Evolutionary conservation across 2,113 vertebrate species (phyloP).

Genomic region (Aphyosemion australe): DNA sequence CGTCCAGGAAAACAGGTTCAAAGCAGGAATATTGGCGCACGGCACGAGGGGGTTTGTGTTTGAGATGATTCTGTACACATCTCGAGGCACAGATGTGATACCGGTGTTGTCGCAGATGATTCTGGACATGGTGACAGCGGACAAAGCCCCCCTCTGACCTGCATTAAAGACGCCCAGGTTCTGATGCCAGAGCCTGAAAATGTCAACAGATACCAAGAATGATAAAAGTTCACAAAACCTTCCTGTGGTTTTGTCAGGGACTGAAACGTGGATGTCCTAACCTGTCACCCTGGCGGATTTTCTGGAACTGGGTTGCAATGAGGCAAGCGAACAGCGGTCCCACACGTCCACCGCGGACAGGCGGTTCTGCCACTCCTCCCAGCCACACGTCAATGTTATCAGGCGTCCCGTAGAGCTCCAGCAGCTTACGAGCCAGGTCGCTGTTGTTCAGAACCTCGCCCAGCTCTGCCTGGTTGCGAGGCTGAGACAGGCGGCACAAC

Average conservation of each 20-base stretch:
- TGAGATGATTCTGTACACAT: slow-evolving; percentile 49
- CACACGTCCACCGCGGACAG: slow-evolving; percentile 79
- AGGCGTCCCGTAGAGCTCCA: slow-evolving; percentile 72
- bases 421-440: slow-evolving; percentile 60
- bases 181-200: slow-evolving; percentile 77
- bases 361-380: slow-evolving; percentile 79
- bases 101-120: slow-evolving; percentile 82
- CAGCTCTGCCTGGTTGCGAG: slow-evolving; percentile 62
- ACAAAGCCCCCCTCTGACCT: slow-evolving; percentile 55
- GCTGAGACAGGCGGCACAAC: slow-evolving; percentile 76
- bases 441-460: slow-evolving; percentile 64
- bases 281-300: slow-evolving; percentile 78
- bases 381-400: slow-evolving; percentile 81
- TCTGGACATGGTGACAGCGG: slow-evolving; percentile 40
- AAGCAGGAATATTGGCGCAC: slow-evolving; percentile 35
- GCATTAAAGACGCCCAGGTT: slow-evolving; percentile 67
- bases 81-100: slow-evolving; percentile 43
- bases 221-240: not conserved
- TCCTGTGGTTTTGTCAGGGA: not conserved
- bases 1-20: slow-evolving; percentile 71
- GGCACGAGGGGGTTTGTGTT: not conserved
- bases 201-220: not conserved
- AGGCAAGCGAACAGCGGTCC: slow-evolving; percentile 82
- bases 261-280: slow-evolving; percentile 21
- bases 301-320: slow-evolving; percentile 77